phyloP scores from a whole-genome alignment of 2,113 vertebrate species.

The Vidua macroura region DNA sequence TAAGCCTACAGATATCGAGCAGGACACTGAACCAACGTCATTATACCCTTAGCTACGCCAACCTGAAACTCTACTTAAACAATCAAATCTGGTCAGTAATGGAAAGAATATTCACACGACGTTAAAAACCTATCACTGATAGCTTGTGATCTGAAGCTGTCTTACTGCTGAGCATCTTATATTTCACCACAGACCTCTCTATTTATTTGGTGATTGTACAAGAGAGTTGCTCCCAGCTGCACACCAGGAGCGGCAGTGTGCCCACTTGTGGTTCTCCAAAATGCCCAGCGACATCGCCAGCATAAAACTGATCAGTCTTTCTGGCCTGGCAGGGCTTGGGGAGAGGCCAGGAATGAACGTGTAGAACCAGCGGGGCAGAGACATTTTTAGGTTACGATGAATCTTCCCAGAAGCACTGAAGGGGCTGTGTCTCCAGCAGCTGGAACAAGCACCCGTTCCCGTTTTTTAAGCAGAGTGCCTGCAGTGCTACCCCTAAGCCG shows the following conservation, averaged over 20 bases:
- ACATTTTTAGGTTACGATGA: not conserved
- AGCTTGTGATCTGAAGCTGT: not conserved
- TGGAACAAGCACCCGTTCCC: not conserved
- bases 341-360: not conserved
- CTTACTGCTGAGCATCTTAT: not conserved
- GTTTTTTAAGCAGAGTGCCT: accelerated
- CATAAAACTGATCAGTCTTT: not conserved
- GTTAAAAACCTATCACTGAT: not conserved
- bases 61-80: not conserved
- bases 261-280: not conserved
- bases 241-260: not conserved
- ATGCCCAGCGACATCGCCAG: accelerated
- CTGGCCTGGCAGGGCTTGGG: not conserved
- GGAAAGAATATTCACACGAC: not conserved
- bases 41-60: not conserved
- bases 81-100: not conserved
- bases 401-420: not conserved
- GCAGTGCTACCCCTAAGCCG: accelerated
- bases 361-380: not conserved
- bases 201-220: not conserved
- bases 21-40: not conserved
- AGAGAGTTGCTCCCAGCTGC: not conserved
- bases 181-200: not conserved
- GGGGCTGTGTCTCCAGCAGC: not conserved
- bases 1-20: accelerated